Percentiles rank a stretch among this genome's conserved stretches.
Evolutionary conservation across 2,888 invertebrate species (phyloP).

Genomic region (Ornithoptera priamus): DNA sequence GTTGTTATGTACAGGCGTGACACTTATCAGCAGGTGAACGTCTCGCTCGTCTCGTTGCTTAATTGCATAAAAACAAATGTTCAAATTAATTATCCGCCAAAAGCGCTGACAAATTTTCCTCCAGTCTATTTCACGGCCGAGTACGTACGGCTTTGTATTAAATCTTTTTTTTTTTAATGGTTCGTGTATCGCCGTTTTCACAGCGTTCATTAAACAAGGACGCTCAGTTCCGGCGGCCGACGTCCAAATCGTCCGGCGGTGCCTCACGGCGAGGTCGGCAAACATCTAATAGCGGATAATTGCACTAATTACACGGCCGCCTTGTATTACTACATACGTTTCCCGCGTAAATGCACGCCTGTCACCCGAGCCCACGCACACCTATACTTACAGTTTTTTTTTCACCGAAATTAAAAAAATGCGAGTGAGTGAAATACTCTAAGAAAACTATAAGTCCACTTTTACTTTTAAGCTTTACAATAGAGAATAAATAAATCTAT

Average conservation of each 20-base stretch:
- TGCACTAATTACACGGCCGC: constrained; percentile 25
- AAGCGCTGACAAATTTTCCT: no score
- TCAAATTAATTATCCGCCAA: no score
- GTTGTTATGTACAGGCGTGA: no score
- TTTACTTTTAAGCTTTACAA: no score
- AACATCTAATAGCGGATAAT: constrained; percentile 30
- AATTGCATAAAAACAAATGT: no score
- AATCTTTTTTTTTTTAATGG: not conserved
- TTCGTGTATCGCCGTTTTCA: constrained; percentile 10
- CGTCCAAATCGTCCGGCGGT: constrained; percentile 22
- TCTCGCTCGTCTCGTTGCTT: no score
- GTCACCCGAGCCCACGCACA: constrained; percentile 3
- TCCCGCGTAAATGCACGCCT: constrained; percentile 9
- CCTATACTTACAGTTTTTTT: constrained; percentile 5
- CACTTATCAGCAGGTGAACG: no score
- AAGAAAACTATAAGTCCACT: no score
- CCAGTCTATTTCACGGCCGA: not conserved
- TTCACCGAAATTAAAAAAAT: no score
- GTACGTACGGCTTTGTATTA: not conserved
- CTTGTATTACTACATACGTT: constrained; percentile 21
- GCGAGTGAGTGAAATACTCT: no score
- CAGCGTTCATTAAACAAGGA: constrained; percentile 23
- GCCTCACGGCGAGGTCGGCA: constrained; percentile 27
- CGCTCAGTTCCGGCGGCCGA: constrained; percentile 20
- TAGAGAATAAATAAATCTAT: no score